phyloP scores from a whole-genome alignment of 2,888 invertebrate species.

The Drosophila ezoana region DNA sequence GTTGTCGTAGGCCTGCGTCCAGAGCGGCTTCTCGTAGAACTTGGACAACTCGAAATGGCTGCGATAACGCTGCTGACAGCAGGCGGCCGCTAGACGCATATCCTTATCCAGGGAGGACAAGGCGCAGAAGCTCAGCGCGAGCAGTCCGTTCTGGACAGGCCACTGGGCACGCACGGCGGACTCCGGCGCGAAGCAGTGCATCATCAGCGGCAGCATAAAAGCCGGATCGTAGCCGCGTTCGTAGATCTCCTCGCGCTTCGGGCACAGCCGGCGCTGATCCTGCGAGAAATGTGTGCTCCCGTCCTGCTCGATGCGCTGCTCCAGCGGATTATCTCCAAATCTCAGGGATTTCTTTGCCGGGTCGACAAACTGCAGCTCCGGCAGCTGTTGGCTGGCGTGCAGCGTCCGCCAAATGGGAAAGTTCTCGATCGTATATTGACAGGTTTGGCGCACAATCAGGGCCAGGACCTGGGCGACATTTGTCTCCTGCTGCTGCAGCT shows the following conservation, averaged over 20 bases:
- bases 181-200: conserved; percentile 90
- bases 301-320: conserved; percentile 78
- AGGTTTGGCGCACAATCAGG: conserved; percentile 88
- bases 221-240: conserved; percentile 91
- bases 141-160: conserved; percentile 89
- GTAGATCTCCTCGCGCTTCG: conserved; percentile 75
- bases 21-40: conserved; percentile 84
- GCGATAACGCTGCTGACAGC: conserved; percentile 90
- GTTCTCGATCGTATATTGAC: conserved; percentile 89
- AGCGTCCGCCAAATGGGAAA: conserved; percentile 89
- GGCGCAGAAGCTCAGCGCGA: conserved; percentile 90
- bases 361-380: conserved; percentile 71
- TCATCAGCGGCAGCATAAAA: conserved; percentile 92
- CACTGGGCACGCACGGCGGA: conserved; percentile 90
- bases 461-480: conserved; percentile 90
- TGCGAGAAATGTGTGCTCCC: conserved; percentile 57
- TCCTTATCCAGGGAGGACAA: conserved; percentile 89
- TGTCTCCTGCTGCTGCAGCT: conserved; percentile 89
- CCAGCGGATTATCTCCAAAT: conserved; percentile 80
- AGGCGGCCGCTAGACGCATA: conserved; percentile 90
- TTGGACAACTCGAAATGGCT: conserved; percentile 90
- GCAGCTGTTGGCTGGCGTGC: conserved; percentile 81
- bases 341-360: conserved; percentile 53
- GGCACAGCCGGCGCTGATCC: conserved; percentile 78
- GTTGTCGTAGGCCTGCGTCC: conserved; percentile 84